These are phyloP conservation scores for Scaptomyza graminum DNA, from an alignment of 1,140 invertebrate genomes.

Conservation along the genomic window DNA sequence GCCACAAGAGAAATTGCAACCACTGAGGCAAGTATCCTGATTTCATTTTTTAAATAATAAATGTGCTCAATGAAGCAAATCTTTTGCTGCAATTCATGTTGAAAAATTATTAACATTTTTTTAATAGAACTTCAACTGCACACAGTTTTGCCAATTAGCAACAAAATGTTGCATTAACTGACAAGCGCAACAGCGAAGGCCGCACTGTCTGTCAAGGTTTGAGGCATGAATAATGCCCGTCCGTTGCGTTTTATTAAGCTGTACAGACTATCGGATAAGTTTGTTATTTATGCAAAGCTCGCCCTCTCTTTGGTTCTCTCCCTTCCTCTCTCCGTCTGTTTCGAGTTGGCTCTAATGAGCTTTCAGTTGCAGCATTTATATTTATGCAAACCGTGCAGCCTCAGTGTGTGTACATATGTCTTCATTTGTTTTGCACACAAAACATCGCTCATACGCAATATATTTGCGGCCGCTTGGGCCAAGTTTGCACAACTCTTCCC, in stretches of 20 bases:
- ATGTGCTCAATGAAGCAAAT: conserved; percentile 1
- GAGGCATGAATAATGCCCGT: conserved; percentile 14
- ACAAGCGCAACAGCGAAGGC: neutral
- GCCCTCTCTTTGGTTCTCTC: neutral
- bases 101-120: neutral
- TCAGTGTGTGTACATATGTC: neutral
- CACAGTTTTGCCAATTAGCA: conserved; percentile 46
- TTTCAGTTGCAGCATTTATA: conserved; percentile 27
- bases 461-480: neutral
- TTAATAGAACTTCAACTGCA: neutral
- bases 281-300: conserved; percentile 5
- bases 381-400: neutral
- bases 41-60: conserved; percentile 37
- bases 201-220: conserved; percentile 1
- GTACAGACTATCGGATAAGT: conserved; percentile 1
- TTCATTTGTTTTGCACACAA: neutral
- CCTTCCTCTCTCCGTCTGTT: neutral
- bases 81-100: neutral
- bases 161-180: conserved; percentile 15
- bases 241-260: conserved; percentile 2
- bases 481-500: conserved; percentile 50
- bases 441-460: conserved; percentile 45
- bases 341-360: conserved; percentile 9
- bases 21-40: neutral
- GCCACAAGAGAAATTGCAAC: conserved; percentile 26